These are phyloP conservation scores for Eristalis intricaria DNA, from an alignment of 2,888 invertebrate species.

Conservation along the genomic window DNA sequence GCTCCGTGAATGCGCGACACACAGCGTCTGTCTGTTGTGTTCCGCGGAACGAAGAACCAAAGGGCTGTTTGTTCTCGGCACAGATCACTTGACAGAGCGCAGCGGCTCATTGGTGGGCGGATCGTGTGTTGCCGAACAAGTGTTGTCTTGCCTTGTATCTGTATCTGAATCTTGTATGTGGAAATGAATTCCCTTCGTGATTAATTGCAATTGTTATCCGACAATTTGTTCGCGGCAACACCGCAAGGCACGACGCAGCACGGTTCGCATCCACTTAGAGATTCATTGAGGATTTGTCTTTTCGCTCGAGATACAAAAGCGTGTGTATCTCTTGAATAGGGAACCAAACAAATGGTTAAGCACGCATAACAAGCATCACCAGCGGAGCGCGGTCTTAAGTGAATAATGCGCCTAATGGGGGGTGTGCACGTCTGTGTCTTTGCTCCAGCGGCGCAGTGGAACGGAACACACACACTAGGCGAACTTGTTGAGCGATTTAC, in stretches of 20 bases:
- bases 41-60: not conserved
- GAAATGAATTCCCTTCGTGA: conserved; percentile 61
- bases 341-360: conserved; percentile 52
- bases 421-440: conserved; percentile 23
- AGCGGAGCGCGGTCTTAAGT: conserved; percentile 44
- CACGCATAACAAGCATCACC: conserved; percentile 53
- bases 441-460: conserved; percentile 23
- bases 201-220: conserved; percentile 68
- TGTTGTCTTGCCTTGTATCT: conserved; percentile 38
- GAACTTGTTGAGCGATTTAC: conserved; percentile 65
- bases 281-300: conserved; percentile 66
- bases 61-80: conserved; percentile 57
- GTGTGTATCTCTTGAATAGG: conserved; percentile 19
- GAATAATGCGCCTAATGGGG: conserved; percentile 68
- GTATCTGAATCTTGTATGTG: conserved; percentile 19
- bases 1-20: not conserved
- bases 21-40: conserved; percentile 24
- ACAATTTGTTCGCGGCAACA: conserved; percentile 65
- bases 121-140: conserved; percentile 57
- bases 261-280: conserved; percentile 34
- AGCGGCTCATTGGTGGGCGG: conserved; percentile 51
- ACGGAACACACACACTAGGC: conserved; percentile 2
- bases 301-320: conserved; percentile 1
- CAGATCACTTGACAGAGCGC: conserved; percentile 47
- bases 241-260: not conserved